Evolutionary conservation across 2,113 vertebrate species (phyloP).

Genomic region (Pipra filicauda): DNA sequence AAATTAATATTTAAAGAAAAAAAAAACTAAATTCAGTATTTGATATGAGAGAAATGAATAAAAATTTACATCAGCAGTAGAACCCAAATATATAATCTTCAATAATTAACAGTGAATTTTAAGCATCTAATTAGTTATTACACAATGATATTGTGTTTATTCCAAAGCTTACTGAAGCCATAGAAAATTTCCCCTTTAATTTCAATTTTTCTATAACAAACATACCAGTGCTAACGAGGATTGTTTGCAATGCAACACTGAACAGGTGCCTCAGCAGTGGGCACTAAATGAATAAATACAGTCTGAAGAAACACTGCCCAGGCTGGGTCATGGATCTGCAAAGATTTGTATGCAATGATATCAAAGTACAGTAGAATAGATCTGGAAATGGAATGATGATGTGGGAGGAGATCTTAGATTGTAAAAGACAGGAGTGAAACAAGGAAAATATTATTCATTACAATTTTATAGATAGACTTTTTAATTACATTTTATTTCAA

Average conservation of each 20-base stretch:
- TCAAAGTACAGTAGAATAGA: neutral
- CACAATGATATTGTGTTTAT: neutral
- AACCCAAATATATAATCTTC: neutral
- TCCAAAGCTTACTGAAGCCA: neutral
- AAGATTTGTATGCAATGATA: neutral
- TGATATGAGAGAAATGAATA: neutral
- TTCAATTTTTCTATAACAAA: neutral
- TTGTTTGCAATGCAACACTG: neutral
- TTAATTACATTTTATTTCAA: neutral
- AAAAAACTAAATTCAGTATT: neutral
- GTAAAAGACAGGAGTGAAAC: neutral
- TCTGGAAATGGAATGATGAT: neutral
- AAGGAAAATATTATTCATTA: neutral
- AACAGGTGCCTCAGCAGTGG: neutral
- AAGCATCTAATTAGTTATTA: neutral
- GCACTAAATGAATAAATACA: neutral
- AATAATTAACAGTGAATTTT: neutral
- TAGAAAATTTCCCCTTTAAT: neutral
- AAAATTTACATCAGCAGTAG: neutral
- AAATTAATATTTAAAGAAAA: neutral
- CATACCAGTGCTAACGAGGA: neutral
- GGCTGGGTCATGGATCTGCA: neutral
- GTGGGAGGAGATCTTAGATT: neutral
- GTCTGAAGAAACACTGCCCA: neutral
- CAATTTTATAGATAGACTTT: neutral